phyloP scores from a whole-genome alignment of 1,140 invertebrate species.

The Aphelenchoides besseyi region DNA sequence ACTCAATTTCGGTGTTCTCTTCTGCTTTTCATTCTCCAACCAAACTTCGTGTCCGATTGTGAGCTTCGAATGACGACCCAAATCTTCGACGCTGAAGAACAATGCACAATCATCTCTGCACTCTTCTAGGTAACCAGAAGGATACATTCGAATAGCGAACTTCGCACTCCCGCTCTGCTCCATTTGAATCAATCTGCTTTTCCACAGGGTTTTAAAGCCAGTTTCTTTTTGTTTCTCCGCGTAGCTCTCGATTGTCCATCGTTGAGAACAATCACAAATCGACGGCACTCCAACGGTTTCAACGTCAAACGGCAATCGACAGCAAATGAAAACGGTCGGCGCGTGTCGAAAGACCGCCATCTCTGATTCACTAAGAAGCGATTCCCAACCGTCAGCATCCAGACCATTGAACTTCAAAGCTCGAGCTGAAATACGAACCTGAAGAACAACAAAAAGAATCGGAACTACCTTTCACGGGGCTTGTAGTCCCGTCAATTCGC shows the following conservation, averaged over 20 bases:
- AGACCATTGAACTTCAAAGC: neutral
- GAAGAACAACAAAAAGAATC: neutral
- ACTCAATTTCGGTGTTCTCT: neutral
- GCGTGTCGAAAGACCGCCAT: neutral
- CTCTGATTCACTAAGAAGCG: neutral
- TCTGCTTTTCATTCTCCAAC: neutral
- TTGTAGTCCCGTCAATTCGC: neutral
- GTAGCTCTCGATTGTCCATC: neutral
- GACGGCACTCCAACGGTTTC: neutral
- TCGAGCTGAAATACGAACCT: neutral
- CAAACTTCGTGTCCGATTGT: neutral
- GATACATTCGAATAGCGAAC: neutral
- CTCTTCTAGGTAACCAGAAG: neutral
- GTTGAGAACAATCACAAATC: neutral
- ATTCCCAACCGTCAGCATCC: neutral
- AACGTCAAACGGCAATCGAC: neutral
- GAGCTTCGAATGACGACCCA: neutral
- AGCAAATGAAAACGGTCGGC: neutral
- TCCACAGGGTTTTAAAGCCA: neutral
- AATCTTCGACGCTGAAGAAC: neutral
- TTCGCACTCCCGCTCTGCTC: neutral
- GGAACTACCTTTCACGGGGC: neutral
- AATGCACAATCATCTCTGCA: neutral
- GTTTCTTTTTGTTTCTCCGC: neutral
- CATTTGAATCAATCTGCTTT: neutral